These are phyloP conservation scores for Brenthis ino DNA, from an alignment of 2,888 invertebrate species.

Conservation along the genomic window DNA sequence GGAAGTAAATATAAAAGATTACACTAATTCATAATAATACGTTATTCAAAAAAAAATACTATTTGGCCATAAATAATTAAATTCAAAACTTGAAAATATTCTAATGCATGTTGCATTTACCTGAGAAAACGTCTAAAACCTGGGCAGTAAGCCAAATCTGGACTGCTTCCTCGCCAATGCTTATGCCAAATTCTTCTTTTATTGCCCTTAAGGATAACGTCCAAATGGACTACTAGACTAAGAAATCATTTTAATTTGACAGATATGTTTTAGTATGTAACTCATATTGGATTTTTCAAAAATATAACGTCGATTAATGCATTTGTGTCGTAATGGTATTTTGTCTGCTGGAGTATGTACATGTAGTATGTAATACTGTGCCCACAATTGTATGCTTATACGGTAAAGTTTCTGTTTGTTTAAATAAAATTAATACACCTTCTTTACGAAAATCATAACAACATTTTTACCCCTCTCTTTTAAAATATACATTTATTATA, in stretches of 20 bases:
- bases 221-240: conserved; percentile 32
- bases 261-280: conserved; percentile 34
- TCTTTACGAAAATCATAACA: not conserved
- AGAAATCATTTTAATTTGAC: conserved; percentile 40
- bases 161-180: conserved; percentile 34
- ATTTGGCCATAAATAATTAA: too few species aligned
- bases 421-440: not conserved
- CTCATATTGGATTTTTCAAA: conserved; percentile 14
- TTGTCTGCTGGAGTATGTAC: not conserved
- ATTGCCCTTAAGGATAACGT: conserved; percentile 37
- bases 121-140: conserved; percentile 27
- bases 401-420: not conserved
- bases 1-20: too few species aligned
- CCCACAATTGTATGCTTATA: too few species aligned
- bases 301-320: conserved; percentile 3
- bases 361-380: too few species aligned
- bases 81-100: conserved; percentile 8
- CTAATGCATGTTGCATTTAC: conserved; percentile 23
- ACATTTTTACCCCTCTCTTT: not conserved
- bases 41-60: too few species aligned
- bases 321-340: not conserved
- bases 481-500: not conserved
- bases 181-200: conserved; percentile 39
- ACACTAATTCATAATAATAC: too few species aligned
- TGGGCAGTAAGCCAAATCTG: conserved; percentile 34